These are phyloP conservation scores for Dasyurus viverrinus DNA, from an alignment of 2,113 vertebrate genomes.

Conservation along the genomic window DNA sequence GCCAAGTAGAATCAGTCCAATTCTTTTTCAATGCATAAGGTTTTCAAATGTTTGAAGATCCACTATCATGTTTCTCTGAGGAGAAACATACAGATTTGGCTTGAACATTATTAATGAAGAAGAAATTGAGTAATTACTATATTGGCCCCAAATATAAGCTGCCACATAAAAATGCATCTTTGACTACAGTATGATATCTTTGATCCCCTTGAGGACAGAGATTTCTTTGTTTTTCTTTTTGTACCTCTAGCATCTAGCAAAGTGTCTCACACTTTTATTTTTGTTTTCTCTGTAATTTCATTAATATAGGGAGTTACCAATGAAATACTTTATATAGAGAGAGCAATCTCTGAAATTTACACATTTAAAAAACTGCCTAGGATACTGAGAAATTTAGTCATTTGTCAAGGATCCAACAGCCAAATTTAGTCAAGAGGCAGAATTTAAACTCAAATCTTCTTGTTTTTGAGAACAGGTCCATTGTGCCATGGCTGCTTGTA, in stretches of 20 bases:
- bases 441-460: not conserved
- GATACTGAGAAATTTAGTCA: not conserved
- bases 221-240: not conserved
- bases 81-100: not conserved
- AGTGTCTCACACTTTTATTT: not conserved
- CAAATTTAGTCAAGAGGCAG: not conserved
- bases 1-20: not conserved
- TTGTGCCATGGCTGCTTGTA: not conserved
- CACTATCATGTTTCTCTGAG: not conserved
- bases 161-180: not conserved
- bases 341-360: not conserved
- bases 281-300: not conserved
- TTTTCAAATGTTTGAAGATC: not conserved
- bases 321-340: not conserved
- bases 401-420: not conserved
- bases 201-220: not conserved
- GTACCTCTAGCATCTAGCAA: not conserved
- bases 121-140: not conserved
- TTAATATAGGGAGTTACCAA: not conserved
- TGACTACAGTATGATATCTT: not conserved
- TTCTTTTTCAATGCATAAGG: not conserved
- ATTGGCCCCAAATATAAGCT: not conserved
- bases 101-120: not conserved
- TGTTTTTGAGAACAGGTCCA: not conserved
- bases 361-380: not conserved